phyloP scores from a whole-genome alignment of 2,797 vertebrate species.

The Lemur catta region DNA sequence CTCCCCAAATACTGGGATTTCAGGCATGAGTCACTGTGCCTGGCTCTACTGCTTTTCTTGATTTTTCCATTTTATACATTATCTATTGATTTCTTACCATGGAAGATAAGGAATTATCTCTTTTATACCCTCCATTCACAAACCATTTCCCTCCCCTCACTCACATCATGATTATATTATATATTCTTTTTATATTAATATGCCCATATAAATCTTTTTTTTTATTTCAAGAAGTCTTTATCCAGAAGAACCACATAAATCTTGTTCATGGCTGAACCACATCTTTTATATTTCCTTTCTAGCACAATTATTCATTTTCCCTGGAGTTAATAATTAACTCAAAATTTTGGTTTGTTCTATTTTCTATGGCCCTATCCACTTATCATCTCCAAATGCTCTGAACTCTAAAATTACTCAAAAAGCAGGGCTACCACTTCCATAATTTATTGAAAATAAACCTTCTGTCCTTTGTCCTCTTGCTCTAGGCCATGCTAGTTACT shows the following conservation, averaged over 20 bases:
- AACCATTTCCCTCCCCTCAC: neutral
- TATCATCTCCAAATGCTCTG: neutral
- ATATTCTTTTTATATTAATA: slow-evolving; percentile 39
- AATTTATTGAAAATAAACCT: neutral
- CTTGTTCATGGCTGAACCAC: slow-evolving; percentile 33
- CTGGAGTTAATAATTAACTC: slow-evolving; percentile 50
- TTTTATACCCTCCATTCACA: neutral
- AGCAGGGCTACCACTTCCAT: neutral
- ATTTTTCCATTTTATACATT: slow-evolving; percentile 33
- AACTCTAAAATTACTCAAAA: neutral
- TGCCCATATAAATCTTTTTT: slow-evolving; percentile 25
- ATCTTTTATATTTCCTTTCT: slow-evolving; percentile 48
- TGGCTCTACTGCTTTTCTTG: neutral
- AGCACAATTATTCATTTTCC: slow-evolving; percentile 9
- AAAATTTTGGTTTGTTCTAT: slow-evolving; percentile 18
- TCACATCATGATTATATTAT: slow-evolving; percentile 10
- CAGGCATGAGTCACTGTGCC: neutral
- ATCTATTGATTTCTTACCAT: neutral
- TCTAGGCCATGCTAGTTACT: neutral
- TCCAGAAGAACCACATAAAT: neutral
- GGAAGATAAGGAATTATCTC: slow-evolving; percentile 8
- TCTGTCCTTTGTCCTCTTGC: neutral
- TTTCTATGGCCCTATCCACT: neutral
- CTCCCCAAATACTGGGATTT: too few species aligned
- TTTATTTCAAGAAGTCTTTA: too few species aligned